Base-by-base conservation (phyloP, 2,888 invertebrate species). In the Autographa gamma region DNA sequence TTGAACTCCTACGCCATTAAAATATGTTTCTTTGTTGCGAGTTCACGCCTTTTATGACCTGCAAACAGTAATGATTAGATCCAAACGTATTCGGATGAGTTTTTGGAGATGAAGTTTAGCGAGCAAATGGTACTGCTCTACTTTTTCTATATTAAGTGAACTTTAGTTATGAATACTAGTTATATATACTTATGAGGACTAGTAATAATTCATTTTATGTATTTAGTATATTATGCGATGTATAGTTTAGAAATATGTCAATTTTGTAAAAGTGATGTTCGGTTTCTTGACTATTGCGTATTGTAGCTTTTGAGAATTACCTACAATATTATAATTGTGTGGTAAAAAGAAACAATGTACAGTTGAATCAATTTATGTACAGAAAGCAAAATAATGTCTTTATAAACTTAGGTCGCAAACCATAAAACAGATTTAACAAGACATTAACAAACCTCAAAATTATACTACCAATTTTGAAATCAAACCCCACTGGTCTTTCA, bases 1-100 rank as follows among this genome's bases (percentile, higher is more conserved):
- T 78, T 65, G 75, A 83, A 71, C 81, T 77, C 76, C 71, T 69
- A 72, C 60, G 75, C 68, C 74, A 81, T 77, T 69, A 77, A 71
- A 77, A 80, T 68, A 73, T 72, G 72, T 66, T 80, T 63, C 65
- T 77, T 80, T 77, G 70, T 71, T 59, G 25, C 2, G 61, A 56
- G 32, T 69, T 66, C 56, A 63, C 67, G 63, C 63, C 63, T 71
- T 64, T 72, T 62, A 69, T 67, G 52, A 71, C 69, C 64, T 59
- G 59, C 62, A 67, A 81, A 81, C 41, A 56, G 69, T 61, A 66
- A 63, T 71, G 66, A 56, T 19, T 71, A 77, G 56, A 52, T 71
- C 61, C 43, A 1, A 56, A 38, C 38, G 54, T 52, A 8, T 61
- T 25, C 31, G 2, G 9, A 18, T 65, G 19, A 13, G n/a, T 56